Conservation (phyloP, 2,113 vertebrate genomes). For the Tapirus terrestris region DNA sequence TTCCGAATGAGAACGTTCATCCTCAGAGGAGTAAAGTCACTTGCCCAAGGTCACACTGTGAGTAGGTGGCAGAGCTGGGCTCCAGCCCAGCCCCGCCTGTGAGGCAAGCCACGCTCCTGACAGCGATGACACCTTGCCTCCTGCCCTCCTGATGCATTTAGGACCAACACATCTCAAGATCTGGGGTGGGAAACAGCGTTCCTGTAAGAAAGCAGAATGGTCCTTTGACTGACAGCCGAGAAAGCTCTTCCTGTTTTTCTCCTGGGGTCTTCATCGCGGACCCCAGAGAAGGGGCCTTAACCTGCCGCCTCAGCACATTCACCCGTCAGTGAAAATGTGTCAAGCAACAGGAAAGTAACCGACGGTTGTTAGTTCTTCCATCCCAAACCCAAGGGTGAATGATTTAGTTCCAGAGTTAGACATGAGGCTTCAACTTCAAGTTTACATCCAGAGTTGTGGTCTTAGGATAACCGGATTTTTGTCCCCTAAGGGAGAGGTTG, state of each 20-base stretch:
- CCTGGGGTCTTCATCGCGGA: neutral
- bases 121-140: neutral
- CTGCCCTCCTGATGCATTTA: neutral
- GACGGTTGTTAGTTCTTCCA: neutral
- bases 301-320: neutral
- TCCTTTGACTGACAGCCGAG: neutral
- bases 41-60: neutral
- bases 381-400: neutral
- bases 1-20: neutral
- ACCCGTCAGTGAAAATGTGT: neutral
- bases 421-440: neutral
- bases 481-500: neutral
- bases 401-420: neutral
- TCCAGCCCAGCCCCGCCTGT: neutral
- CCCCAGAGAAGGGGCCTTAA: neutral
- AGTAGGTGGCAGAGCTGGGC: neutral
- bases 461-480: neutral
- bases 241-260: neutral
- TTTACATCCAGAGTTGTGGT: neutral
- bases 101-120: neutral
- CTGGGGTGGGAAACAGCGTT: neutral
- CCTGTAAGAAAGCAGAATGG: neutral
- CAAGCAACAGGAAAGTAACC: neutral
- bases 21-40: neutral
- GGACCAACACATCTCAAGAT: neutral